Conservation (phyloP, 2,888 invertebrate species). For the Phytoseiulus persimilis region DNA sequence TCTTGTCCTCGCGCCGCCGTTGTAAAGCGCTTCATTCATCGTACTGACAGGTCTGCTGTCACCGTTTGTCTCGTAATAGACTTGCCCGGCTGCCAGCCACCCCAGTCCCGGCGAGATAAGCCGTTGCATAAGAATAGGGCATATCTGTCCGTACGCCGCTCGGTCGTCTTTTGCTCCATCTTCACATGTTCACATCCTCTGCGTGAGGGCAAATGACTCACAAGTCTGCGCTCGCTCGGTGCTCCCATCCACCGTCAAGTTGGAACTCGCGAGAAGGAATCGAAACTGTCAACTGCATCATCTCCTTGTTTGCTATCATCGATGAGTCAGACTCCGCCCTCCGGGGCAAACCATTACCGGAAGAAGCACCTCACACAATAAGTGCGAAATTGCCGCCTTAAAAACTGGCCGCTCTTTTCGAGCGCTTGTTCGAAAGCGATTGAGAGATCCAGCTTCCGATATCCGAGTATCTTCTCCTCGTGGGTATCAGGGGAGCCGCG, state of each 20-base stretch:
- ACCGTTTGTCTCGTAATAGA: not conserved
- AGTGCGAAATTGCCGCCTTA: not conserved
- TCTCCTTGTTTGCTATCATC: constrained; percentile 1
- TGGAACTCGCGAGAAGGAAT: not conserved
- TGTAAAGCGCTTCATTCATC: constrained; percentile 5
- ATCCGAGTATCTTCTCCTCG: no score
- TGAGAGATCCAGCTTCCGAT: no score
- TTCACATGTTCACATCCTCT: not conserved
- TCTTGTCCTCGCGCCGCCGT: not conserved
- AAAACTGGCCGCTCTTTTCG: not conserved
- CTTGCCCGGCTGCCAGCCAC: not conserved
- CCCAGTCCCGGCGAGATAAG: constrained; percentile 32
- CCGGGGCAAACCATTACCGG: not conserved
- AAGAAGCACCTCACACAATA: not conserved
- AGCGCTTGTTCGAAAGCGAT: no score
- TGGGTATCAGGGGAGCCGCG: no score
- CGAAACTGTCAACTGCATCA: constrained; percentile 38
- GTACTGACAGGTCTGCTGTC: not conserved
- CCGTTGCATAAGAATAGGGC: constrained; percentile 37
- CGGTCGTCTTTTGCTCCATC: not conserved
- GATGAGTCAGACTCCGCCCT: not conserved
- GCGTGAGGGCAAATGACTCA: not conserved
- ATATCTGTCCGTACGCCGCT: not conserved
- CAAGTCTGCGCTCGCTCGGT: not conserved
- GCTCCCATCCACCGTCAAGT: not conserved